These are phyloP conservation scores for Battus philenor DNA, from an alignment of 1,140 invertebrate species.

Conservation along the genomic window DNA sequence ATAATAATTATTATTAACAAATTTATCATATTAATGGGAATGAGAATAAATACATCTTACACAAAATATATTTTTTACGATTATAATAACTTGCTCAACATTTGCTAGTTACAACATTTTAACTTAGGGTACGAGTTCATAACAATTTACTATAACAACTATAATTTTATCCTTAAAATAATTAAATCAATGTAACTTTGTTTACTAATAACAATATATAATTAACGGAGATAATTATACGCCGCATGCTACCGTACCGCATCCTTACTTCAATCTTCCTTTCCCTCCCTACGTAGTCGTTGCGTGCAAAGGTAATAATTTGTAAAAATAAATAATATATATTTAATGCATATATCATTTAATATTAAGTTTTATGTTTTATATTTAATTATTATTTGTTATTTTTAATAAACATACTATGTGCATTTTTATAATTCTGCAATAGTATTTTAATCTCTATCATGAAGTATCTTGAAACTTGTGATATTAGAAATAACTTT, in stretches of 20 bases:
- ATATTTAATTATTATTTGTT: too few species aligned
- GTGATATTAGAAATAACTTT: not conserved
- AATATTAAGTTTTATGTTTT: too few species aligned
- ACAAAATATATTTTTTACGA: not conserved
- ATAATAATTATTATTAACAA: too few species aligned
- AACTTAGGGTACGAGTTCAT: not conserved
- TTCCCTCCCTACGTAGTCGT: constrained; percentile 26
- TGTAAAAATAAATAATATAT: constrained; percentile 12
- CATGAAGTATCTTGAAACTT: constrained; percentile 1
- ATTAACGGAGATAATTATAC: too few species aligned
- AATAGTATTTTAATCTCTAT: not conserved
- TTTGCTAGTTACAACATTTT: not conserved
- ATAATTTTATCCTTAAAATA: too few species aligned
- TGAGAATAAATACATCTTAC: too few species aligned
- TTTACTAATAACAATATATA: too few species aligned
- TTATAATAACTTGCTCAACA: not conserved
- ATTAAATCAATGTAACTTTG: not conserved
- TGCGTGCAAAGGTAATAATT: constrained; percentile 25
- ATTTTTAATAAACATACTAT: not conserved
- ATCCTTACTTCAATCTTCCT: constrained; percentile 16
- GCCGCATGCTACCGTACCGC: too few species aligned
- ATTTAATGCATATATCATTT: too few species aligned
- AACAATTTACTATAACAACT: not conserved
- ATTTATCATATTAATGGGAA: too few species aligned
- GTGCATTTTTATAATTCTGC: not conserved